A percentile compares a stretch with the other conserved stretches of the same genome.
Evolutionary conservation across 2,888 invertebrate species (phyloP).

Genomic region (Zygothrica quintamaculata): DNA sequence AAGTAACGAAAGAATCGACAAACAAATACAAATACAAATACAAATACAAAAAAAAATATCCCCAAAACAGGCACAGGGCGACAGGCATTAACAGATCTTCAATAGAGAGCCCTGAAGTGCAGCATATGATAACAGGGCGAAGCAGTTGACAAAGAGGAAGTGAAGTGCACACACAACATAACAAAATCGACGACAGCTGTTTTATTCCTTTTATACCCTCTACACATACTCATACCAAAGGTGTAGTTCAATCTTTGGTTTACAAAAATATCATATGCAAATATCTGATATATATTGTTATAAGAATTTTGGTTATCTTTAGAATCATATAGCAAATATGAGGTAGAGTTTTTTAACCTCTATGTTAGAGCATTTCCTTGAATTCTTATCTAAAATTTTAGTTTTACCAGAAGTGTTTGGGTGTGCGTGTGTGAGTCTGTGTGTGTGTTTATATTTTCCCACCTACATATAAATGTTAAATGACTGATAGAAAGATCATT

Average conservation of each 20-base stretch:
- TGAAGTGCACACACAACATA: constrained; percentile 39
- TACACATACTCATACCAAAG: background rate
- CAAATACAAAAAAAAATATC: no score
- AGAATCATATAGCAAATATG: no score
- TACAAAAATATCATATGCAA: background rate
- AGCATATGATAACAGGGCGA: constrained; percentile 57
- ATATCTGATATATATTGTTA: background rate
- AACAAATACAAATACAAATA: no score
- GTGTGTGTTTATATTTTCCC: no score
- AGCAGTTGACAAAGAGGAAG: constrained; percentile 52
- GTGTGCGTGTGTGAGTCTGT: no score
- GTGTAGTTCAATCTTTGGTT: background rate
- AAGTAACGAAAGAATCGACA: constrained; percentile 3
- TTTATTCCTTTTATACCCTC: constrained; percentile 29
- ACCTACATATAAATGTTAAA: no score
- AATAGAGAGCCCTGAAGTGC: constrained; percentile 18
- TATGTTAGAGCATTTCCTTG: no score
- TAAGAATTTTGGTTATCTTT: no score
- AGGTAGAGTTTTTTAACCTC: no score
- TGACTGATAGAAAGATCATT: no score
- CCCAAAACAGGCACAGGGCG: constrained; percentile 13
- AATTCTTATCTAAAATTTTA: no score
- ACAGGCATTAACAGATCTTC: constrained; percentile 25
- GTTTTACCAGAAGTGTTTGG: no score
- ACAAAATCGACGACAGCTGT: constrained; percentile 64